Evolutionary conservation across 2,797 vertebrate genomes (phyloP).

Genomic region (Lerista edwardsae): DNA sequence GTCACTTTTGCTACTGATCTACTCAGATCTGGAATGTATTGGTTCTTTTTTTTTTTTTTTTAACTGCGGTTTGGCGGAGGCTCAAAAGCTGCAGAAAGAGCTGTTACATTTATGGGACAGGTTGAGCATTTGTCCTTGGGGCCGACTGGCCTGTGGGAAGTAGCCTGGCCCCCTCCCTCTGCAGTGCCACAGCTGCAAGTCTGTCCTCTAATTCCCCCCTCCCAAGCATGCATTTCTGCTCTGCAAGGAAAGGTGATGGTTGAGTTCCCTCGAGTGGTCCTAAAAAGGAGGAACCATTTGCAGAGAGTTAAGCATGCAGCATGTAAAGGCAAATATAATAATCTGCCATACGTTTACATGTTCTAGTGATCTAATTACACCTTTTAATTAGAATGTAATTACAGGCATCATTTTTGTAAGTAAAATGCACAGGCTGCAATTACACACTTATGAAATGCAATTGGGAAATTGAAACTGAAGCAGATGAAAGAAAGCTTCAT

Average conservation of each 20-base stretch:
- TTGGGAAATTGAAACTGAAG: not conserved
- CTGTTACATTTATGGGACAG: not conserved
- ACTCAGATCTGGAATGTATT: not conserved
- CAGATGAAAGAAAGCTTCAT: not conserved
- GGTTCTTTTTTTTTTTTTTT: too few relatives aligned
- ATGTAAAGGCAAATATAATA: not conserved
- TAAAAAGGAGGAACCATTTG: not conserved
- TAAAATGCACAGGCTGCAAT: constrained; percentile 60
- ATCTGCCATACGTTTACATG: constrained; percentile 56
- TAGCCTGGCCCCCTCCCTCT: not conserved
- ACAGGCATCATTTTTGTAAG: constrained; percentile 61
- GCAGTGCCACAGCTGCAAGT: not conserved
- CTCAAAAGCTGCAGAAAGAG: not conserved
- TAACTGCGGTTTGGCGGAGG: too few relatives aligned
- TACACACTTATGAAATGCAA: constrained; percentile 58
- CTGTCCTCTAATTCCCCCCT: too few relatives aligned
- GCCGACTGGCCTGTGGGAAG: not conserved
- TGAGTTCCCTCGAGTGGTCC: not conserved
- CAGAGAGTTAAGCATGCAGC: not conserved
- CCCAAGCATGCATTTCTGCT: too few relatives aligned
- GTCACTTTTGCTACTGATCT: not conserved
- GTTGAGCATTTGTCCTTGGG: not conserved
- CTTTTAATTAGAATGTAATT: constrained; percentile 69
- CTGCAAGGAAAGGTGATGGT: not conserved
- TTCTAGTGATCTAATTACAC: constrained; percentile 67